Evolutionary conservation across 2,888 invertebrate genomes (phyloP).

Genomic region (Melikaiella ostensackeni): DNA sequence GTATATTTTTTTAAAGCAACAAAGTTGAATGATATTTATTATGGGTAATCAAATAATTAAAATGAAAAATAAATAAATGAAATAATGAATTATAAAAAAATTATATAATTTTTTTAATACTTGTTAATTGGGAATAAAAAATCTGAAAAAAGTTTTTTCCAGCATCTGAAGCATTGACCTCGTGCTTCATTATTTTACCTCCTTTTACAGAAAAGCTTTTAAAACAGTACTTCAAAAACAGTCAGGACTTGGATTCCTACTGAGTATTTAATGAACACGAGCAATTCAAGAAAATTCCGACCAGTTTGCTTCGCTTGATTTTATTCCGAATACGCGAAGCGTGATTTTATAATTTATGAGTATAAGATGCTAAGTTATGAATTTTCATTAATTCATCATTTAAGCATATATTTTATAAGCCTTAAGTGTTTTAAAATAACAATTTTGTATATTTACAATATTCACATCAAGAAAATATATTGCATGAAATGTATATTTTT

Average conservation of each 20-base stretch:
- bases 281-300: neutral
- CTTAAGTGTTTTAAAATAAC: too few relatives aligned
- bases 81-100: too few relatives aligned
- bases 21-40: too few relatives aligned
- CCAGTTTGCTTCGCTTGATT: neutral
- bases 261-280: constrained; percentile 8
- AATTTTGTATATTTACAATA: too few relatives aligned
- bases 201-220: constrained; percentile 15
- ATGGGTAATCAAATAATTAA: too few relatives aligned
- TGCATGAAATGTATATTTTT: too few relatives aligned
- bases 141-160: neutral
- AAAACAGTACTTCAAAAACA: constrained; percentile 20
- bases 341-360: neutral
- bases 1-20: too few relatives aligned
- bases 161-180: neutral
- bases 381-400: too few relatives aligned
- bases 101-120: too few relatives aligned
- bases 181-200: neutral
- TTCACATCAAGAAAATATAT: too few relatives aligned
- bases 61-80: too few relatives aligned
- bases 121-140: neutral
- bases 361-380: neutral
- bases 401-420: too few relatives aligned
- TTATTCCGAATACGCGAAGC: neutral
- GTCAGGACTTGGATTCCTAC: neutral